Evolutionary conservation across 1,140 invertebrate genomes (phyloP), one percentile per base, ranked within the genome.

Genomic region (Bombus waltoni): DNA sequence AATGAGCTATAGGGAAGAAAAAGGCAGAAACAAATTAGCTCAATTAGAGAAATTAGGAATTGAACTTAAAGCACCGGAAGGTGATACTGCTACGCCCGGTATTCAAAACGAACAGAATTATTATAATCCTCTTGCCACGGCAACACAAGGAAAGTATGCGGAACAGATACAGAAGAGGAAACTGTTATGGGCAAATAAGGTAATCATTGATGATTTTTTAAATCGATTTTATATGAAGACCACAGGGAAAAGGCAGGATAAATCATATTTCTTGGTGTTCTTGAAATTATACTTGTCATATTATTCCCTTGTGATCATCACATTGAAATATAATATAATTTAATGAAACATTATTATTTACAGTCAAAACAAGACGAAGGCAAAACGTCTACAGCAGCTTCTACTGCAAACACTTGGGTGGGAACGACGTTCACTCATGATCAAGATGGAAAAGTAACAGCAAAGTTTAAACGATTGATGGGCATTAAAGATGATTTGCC

Each of bases 381-480:
- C 38, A 95, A 94, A 84, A 72, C 91, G 4, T 81, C 91, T 22
- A 85, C 92, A 8, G 68, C 92, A 68, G 89, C 92, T 42, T 95
- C 95, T 4, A 96, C 96, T 35, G 95, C 95, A 57, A 96, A 96
- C 89, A 97, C 98, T 72, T 98, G 98, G 98, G 96, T 97, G 87
- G 97, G 97, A 47, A 97, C 98, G 0, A 97, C 97, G 44, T 98
- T 99, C 94, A 97, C 97, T 1, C 97, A 98, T 92, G 98, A 99
- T 95, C 96, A 97, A 57, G 98, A 99, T 95, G 98, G 98, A 66
- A 97, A 98, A 95, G 97, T 98, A 83, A 97, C 98, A 1, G 98
- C 97, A n/a, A 99, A 99, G 95, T 99, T 99, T 94, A 98, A 98
- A 94, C 96, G 98, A 87, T 95, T 99, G 18, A 99, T 99, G 98